Base-by-base conservation (phyloP, 2,888 invertebrate species). In the Labia minor region DNA sequence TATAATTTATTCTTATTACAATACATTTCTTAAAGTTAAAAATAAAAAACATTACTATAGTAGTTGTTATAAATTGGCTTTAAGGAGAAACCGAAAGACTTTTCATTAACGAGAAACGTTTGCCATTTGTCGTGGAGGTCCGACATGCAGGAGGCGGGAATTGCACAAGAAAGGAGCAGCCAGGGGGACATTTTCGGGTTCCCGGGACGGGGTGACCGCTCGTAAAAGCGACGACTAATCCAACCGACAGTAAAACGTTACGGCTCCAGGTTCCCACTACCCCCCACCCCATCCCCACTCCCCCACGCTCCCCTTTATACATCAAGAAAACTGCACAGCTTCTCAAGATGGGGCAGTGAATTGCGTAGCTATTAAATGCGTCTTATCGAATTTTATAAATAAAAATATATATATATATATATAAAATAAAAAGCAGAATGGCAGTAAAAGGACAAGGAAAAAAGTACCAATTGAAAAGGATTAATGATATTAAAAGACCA, bases 191-290 rank as follows among this genome's bases (percentile, higher is more conserved):
- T 3, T n/a, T 49, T 49, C 14, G 14, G 49, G 49, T 4, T 14
- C 16, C n/a, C 49, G 49, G 49, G 14, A 49, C 49, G 49, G 49
- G 49, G 49, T 49, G 49, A 49, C 49, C 49, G 49, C 49, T 49
- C 49, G 49, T 49, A 49, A 49, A 49, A 49, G 49, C 49, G 49
- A 49, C 49, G 49, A 49, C 49, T 49, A 49, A 49, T 49, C 49
- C 49, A 49, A 16, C 49, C 49, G 49, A 49, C 49, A 49, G 6
- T 49, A 49, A 49, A 49, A 49, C 49, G 49, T 49, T 49, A 49
- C 49, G 49, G 49, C 49, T 3, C n/a, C 49, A 49, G 49, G 26
- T 26, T 8, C 26, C 26, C 26, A n/a, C n/a, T n/a, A n/a, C 33
- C 33, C 11, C 33, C 33, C 33, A 8, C 11, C 33, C 33, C 33